A percentile compares a stretch with the other conserved stretches of the same genome.
Conservation (phyloP, 2,113 vertebrate species). For the Benthochromis sp. region DNA sequence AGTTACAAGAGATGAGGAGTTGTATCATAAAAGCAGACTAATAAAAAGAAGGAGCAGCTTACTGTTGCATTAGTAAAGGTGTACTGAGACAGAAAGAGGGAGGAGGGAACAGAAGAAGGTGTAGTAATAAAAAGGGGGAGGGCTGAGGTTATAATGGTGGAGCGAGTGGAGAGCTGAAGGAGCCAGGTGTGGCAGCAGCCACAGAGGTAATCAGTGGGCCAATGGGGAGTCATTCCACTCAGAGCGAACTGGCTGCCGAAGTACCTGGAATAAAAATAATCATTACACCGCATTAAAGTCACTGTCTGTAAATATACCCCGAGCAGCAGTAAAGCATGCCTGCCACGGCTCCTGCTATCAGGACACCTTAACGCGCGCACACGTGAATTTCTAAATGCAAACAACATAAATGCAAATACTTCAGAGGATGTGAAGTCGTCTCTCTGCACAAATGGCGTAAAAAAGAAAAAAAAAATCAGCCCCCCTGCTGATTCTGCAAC, state of each 20-base stretch:
- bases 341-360: neutral
- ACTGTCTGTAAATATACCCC: slow-evolving; percentile 72
- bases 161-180: slow-evolving; percentile 31
- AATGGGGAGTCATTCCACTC: slow-evolving; percentile 69
- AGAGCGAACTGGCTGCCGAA: slow-evolving; percentile 54
- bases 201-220: slow-evolving; percentile 69
- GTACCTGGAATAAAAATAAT: slow-evolving; percentile 73
- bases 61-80: neutral
- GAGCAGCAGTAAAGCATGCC: slow-evolving; percentile 58
- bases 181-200: slow-evolving; percentile 63
- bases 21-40: neutral
- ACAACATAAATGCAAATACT: slow-evolving; percentile 16
- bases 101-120: slow-evolving; percentile 11
- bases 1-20: neutral
- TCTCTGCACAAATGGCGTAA: neutral
- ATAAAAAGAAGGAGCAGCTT: neutral
- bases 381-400: slow-evolving; percentile 17
- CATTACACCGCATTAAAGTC: slow-evolving; percentile 73
- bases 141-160: slow-evolving; percentile 13
- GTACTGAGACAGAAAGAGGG: neutral
- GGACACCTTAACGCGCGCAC: neutral
- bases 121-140: slow-evolving; percentile 13
- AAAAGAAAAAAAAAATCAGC: neutral
- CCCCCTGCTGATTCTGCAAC: slow-evolving; percentile 25
- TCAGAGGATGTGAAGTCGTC: neutral